Percentiles rank a stretch among this genome's conserved stretches.
Evolutionary conservation across 2,888 invertebrate species (phyloP).

Genomic region (Ditula angustiorana): DNA sequence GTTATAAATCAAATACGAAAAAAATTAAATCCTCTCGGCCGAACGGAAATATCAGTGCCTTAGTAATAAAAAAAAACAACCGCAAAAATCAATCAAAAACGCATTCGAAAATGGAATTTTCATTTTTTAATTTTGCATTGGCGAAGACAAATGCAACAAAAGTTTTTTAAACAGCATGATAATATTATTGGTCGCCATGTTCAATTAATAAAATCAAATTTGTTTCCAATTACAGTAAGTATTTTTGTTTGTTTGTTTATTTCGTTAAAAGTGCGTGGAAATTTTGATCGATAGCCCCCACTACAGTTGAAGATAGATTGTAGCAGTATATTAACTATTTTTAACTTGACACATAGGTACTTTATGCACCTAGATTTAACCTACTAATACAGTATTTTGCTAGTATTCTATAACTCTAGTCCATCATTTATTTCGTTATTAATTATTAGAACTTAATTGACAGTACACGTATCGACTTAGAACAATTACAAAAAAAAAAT

Average conservation of each 20-base stretch:
- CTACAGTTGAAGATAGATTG: neutral
- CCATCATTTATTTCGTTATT: too few relatives aligned
- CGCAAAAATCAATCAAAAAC: constrained; percentile 1
- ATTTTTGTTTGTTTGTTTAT: neutral
- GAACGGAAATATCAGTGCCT: constrained; percentile 18
- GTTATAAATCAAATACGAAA: neutral
- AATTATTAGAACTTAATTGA: too few relatives aligned
- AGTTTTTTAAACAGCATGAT: neutral
- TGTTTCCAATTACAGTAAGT: neutral
- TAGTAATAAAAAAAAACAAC: neutral
- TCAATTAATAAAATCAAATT: neutral
- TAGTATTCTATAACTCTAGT: neutral
- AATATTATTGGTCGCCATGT: neutral
- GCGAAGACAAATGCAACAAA: neutral
- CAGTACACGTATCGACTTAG: too few relatives aligned
- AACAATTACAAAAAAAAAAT: too few relatives aligned
- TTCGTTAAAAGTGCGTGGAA: neutral
- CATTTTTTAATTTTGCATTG: neutral
- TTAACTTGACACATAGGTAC: neutral
- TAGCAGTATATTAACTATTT: too few relatives aligned
- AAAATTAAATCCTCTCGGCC: neutral
- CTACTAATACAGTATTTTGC: neutral
- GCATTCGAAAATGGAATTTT: neutral
- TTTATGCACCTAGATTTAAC: neutral
- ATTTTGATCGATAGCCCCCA: neutral